Base-by-base conservation (phyloP, 2,888 invertebrate species). In the Lottia scabra region DNA sequence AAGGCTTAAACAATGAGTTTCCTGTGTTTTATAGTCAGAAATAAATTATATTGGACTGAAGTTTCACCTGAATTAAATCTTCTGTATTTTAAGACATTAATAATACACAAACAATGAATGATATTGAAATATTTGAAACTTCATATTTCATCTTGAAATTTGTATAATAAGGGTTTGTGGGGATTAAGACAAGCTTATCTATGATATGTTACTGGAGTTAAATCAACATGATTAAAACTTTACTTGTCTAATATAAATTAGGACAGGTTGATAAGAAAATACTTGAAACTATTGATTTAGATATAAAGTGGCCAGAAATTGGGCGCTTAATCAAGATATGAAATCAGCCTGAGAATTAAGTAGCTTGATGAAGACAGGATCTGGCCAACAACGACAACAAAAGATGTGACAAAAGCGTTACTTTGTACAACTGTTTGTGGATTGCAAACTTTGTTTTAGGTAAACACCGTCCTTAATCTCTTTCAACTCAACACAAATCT, bases 191-290 rank as follows among this genome's bases (percentile, higher is more conserved):
- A n/a, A 56, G 56, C 56, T 56, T 56, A 56, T 56, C 56, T 56
- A 56, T 56, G 56, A 56, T 56, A 56, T 56, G n/a, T 56, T 56
- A 56, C 56, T 19, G n/a, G n/a, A 10, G n/a, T 19, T 19, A 56
- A 56, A 19, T 56, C 56, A 56, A 56, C 56, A 56, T 56, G 56
- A 56, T 56, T 56, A 56, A 56, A 56, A 56, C 56, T 56, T n/a
- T 30, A 30, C 30, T 56, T 56, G 56, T 56, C 56, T 56, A 56
- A 56, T 56, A 56, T 56, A 56, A 56, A 56, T 56, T 56, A 56
- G 56, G 56, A 56, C 56, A 56, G 56, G 56, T 56, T 56, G 56
- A 56, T 56, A 56, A 56, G 56, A 56, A 56, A 56, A 56, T 56
- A 56, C 56, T 56, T 56, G 16, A 56, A 56, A 56, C n/a, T 56